phyloP scores from a whole-genome alignment of 2,113 vertebrate genomes.

The Tricholaema leucomelas region DNA sequence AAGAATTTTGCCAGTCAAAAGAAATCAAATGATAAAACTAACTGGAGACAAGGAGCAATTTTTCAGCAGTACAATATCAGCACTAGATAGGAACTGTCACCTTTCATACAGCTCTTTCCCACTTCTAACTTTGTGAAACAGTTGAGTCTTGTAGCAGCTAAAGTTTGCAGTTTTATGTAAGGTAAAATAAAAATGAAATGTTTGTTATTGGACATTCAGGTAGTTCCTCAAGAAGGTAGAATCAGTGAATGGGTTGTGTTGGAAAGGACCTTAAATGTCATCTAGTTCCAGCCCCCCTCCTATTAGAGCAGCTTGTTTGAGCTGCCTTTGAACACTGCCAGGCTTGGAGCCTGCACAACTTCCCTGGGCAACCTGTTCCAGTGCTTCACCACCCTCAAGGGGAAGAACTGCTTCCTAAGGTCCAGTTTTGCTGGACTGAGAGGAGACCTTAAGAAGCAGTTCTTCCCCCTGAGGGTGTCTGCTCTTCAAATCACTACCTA shows the following conservation, averaged over 20 bases:
- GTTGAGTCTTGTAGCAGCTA: neutral
- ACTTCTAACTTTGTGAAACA: neutral
- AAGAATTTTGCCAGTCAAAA: neutral
- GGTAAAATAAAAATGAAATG: neutral
- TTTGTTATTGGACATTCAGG: neutral
- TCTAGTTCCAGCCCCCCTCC: too few species aligned
- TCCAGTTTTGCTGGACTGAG: too few species aligned
- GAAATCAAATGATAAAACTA: neutral
- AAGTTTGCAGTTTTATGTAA: neutral
- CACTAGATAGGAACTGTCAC: accelerated
- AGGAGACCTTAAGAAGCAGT: too few species aligned
- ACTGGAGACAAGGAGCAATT: neutral
- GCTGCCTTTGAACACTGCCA: too few species aligned
- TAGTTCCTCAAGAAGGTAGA: neutral
- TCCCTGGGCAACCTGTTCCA: too few species aligned
- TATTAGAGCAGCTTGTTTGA: too few species aligned
- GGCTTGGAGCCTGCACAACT: too few species aligned
- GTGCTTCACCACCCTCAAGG: too few species aligned
- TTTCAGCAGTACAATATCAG: neutral
- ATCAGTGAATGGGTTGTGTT: too few species aligned
- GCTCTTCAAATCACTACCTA: neutral
- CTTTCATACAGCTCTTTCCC: neutral
- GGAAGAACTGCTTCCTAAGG: too few species aligned
- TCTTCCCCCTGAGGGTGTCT: neutral
- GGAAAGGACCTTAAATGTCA: too few species aligned